These are phyloP conservation scores for Diadophis punctatus DNA, from an alignment of 2,113 vertebrate genomes.

Conservation along the genomic window DNA sequence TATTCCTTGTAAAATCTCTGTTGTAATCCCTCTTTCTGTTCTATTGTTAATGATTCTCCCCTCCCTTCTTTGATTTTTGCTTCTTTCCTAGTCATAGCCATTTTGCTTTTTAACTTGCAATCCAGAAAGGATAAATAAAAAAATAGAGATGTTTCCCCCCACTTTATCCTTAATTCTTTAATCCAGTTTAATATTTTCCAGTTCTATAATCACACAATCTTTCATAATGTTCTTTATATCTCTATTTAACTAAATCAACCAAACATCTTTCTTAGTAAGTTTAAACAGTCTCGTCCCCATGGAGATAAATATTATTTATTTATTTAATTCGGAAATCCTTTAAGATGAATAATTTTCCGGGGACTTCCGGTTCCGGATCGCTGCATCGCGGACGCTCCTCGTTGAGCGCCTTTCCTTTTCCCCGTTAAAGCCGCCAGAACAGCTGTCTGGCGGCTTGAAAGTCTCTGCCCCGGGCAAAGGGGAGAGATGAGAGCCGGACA, in stretches of 20 bases:
- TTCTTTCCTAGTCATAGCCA: background rate
- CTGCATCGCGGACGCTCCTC: too few species aligned
- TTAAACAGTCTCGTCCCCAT: background rate
- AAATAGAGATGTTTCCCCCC: background rate
- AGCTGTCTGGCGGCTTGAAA: too few species aligned
- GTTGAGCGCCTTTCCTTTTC: too few species aligned
- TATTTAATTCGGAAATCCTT: background rate
- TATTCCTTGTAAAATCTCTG: background rate
- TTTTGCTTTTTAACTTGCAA: background rate
- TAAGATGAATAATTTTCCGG: background rate
- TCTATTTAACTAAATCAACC: background rate
- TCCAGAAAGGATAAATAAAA: background rate
- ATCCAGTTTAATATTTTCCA: background rate
- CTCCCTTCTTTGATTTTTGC: background rate
- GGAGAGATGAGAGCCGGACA: too few species aligned
- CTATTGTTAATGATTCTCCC: background rate
- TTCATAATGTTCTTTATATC: background rate
- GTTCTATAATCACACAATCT: background rate
- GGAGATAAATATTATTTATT: background rate
- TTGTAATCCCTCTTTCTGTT: too few species aligned
- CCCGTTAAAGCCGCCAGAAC: too few species aligned
- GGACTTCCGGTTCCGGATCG: too few species aligned
- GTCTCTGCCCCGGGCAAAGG: too few species aligned
- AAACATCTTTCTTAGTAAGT: background rate
- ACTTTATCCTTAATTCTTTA: background rate